Conservation (phyloP, 2,113 vertebrate genomes). For the Apodemus speciosus region DNA sequence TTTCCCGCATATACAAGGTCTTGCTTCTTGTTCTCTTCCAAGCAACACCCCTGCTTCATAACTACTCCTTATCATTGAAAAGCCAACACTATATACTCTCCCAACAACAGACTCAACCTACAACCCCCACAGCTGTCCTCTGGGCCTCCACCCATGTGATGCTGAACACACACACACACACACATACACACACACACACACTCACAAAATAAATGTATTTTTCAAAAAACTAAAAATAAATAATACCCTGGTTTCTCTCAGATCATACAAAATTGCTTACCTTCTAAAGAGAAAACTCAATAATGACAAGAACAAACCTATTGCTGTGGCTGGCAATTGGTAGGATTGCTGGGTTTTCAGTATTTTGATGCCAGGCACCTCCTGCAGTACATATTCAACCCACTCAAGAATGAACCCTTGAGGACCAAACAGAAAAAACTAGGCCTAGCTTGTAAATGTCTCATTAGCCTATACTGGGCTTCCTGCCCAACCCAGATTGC, state of each 20-base stretch:
- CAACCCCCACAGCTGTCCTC: not conserved
- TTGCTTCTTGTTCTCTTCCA: not conserved
- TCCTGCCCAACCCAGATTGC: conserved; percentile 54
- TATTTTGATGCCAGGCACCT: not conserved
- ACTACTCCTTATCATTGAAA: not conserved
- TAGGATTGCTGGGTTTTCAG: not conserved
- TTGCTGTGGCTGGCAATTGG: not conserved
- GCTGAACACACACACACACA: too few relatives aligned
- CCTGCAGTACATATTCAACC: not conserved
- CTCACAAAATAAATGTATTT: not conserved
- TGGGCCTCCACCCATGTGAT: not conserved
- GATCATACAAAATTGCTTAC: too few relatives aligned
- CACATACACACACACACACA: too few relatives aligned
- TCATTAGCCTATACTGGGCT: conserved; percentile 68
- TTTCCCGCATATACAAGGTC: not conserved
- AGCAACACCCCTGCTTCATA: not conserved
- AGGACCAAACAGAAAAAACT: conserved; percentile 51
- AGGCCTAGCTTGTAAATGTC: conserved; percentile 60
- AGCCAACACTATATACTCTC: not conserved
- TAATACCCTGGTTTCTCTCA: not conserved
- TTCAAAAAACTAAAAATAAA: not conserved
- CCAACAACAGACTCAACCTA: not conserved
- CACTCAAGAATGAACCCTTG: not conserved
- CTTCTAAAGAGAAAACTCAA: not conserved
- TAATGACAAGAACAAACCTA: not conserved